Conservation (phyloP, 2,797 vertebrate genomes). For the Geotria australis region DNA sequence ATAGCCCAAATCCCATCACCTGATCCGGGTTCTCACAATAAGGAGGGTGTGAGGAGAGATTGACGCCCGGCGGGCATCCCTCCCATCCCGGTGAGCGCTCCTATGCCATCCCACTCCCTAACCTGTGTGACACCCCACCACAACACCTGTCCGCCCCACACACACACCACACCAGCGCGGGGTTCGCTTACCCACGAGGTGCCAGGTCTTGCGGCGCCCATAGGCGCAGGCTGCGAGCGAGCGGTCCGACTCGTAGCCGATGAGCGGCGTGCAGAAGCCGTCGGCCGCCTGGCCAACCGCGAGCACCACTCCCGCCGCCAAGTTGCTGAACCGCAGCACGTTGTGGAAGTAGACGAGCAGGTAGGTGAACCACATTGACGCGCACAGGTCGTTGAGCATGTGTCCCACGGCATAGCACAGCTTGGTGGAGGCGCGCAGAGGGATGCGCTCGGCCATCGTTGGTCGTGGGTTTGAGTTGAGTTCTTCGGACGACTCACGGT, state of each 20-base stretch:
- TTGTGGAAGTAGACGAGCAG: slow-evolving; percentile 57
- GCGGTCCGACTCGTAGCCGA: slow-evolving; percentile 48
- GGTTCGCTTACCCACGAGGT: slow-evolving; percentile 33
- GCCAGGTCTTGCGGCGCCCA: slow-evolving; percentile 66
- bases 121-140: not conserved
- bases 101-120: no score
- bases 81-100: no score
- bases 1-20: no score
- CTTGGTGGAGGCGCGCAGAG: slow-evolving; percentile 9
- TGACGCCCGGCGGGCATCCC: no score
- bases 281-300: slow-evolving; percentile 47
- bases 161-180: no score
- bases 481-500: no score
- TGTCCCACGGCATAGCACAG: slow-evolving; percentile 48
- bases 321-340: slow-evolving; percentile 37
- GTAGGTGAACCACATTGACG: slow-evolving; percentile 84
- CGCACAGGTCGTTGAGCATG: slow-evolving; percentile 63
- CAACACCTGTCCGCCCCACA: not conserved
- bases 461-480: no score
- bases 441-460: slow-evolving; percentile 9
- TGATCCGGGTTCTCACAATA: no score
- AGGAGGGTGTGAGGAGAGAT: no score
- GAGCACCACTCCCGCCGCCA: slow-evolving; percentile 32
- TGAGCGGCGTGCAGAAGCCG: slow-evolving; percentile 43
- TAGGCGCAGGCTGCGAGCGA: slow-evolving; percentile 22